A percentile compares a stretch with the other conserved stretches of the same genome.
Evolutionary conservation across 2,113 vertebrate genomes (phyloP).

Genomic region (Nerophis ophidion): DNA sequence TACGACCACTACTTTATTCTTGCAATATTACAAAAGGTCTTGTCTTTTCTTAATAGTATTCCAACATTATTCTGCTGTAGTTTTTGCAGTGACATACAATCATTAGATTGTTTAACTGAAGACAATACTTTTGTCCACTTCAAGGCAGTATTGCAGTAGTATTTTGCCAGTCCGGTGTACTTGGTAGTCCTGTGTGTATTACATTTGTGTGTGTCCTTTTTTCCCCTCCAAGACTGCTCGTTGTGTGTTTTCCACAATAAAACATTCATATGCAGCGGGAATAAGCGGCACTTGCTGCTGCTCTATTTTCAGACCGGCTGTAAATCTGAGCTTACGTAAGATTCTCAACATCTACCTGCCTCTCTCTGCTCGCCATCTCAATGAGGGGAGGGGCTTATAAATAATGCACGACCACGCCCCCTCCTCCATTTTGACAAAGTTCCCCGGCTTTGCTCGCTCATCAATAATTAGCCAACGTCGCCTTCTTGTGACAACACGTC

Average conservation of each 20-base stretch:
- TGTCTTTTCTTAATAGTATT: no score
- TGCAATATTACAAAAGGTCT: no score
- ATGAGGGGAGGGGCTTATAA: slow-evolving; percentile 33
- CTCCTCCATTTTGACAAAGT: slow-evolving; percentile 32
- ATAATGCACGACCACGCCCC: slow-evolving; percentile 45
- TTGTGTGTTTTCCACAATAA: slow-evolving; percentile 55
- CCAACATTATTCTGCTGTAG: no score
- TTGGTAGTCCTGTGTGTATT: no score
- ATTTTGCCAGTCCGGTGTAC: no score
- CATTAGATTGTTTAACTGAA: no score
- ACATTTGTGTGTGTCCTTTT: no score
- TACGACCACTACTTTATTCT: no score
- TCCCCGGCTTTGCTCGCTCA: slow-evolving; percentile 33
- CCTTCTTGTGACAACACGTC: slow-evolving; percentile 29
- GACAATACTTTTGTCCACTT: no score
- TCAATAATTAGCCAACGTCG: slow-evolving; percentile 46
- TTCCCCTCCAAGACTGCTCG: no score
- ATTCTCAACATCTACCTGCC: slow-evolving; percentile 29
- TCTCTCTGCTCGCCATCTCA: slow-evolving; percentile 10
- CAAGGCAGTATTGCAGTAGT: no score
- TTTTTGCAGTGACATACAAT: no score
- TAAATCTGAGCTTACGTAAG: slow-evolving; percentile 67
- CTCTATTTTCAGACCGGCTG: slow-evolving; percentile 65
- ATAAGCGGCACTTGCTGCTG: slow-evolving; percentile 66
- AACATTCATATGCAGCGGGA: slow-evolving; percentile 71